phyloP scores from a whole-genome alignment of 2,113 vertebrate genomes.

The Eubucco bourcierii region DNA sequence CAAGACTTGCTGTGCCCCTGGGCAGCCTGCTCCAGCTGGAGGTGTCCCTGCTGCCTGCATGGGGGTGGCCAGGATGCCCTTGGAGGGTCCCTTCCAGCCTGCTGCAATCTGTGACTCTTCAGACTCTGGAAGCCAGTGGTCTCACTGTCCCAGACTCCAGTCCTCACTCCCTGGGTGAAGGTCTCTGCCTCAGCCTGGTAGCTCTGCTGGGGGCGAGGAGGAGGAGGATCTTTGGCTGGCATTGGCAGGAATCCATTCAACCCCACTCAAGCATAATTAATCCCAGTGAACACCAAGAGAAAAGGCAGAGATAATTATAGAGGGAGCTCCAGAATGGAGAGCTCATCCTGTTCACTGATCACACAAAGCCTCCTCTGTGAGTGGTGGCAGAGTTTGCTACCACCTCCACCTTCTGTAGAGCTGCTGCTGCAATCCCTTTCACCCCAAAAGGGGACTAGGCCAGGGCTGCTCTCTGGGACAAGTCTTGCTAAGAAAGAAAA shows the following conservation, averaged over 20 bases:
- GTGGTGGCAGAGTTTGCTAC: not conserved
- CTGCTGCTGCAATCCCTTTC: not conserved
- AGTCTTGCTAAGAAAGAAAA: not conserved
- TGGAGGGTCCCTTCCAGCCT: too few relatives aligned
- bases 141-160: not conserved
- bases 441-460: not conserved
- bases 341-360: not conserved
- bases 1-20: too few relatives aligned
- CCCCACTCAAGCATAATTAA: not conserved
- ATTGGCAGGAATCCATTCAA: not conserved
- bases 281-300: not conserved
- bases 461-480: not conserved
- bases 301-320: not conserved
- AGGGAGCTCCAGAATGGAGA: not conserved
- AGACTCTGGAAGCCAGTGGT: constrained; percentile 9
- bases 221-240: not conserved
- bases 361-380: not conserved
- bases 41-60: too few relatives aligned
- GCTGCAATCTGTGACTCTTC: not conserved
- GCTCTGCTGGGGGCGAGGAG: not conserved
- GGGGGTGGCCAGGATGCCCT: too few relatives aligned
- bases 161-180: fast-evolving
- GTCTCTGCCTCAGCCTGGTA: not conserved
- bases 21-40: too few relatives aligned
- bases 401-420: not conserved